A percentile compares a stretch with the other conserved stretches of the same genome.
phyloP scores from a whole-genome alignment of 2,797 vertebrate genomes.

The Poecilia gillii region DNA sequence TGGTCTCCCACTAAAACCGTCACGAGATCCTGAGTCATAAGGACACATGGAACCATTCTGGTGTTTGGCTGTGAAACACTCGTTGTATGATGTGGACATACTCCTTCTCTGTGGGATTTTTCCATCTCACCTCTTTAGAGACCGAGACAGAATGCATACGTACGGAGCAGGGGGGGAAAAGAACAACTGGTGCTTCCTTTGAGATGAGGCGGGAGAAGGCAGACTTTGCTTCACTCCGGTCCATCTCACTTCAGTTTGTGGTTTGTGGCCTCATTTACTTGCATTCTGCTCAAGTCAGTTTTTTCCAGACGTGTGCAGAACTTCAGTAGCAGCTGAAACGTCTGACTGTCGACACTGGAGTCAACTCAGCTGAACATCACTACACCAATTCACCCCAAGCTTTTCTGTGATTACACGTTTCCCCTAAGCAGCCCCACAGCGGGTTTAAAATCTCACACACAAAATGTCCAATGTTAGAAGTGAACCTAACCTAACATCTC shows the following conservation, averaged over 20 bases:
- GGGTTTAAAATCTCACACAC: not conserved
- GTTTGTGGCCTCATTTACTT: constrained; percentile 7
- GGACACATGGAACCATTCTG: constrained; percentile 17
- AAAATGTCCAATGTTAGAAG: not conserved
- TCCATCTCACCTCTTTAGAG: not conserved
- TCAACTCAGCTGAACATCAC: not conserved
- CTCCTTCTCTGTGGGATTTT: not conserved
- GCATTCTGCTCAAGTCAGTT: not conserved
- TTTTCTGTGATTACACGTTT: not conserved
- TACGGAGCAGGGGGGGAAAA: not conserved
- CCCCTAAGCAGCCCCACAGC: too few relatives aligned
- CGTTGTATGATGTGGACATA: not conserved
- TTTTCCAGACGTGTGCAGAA: not conserved
- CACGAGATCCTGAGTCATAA: not conserved
- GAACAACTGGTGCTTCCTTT: not conserved
- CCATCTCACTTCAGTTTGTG: not conserved
- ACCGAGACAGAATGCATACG: not conserved
- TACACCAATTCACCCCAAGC: not conserved
- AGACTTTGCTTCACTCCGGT: not conserved
- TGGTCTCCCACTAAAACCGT: constrained; percentile 12
- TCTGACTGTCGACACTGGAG: not conserved
- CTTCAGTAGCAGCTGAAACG: not conserved
- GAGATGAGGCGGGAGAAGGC: not conserved
- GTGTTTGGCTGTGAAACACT: constrained; percentile 15
- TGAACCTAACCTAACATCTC: constrained; percentile 2